A percentile compares a stretch with the other conserved stretches of the same genome.
Conservation (phyloP, 30 jellyfish, hydroid and myxozoan genomes). For the Chrysaora quinquecirrha region DNA sequence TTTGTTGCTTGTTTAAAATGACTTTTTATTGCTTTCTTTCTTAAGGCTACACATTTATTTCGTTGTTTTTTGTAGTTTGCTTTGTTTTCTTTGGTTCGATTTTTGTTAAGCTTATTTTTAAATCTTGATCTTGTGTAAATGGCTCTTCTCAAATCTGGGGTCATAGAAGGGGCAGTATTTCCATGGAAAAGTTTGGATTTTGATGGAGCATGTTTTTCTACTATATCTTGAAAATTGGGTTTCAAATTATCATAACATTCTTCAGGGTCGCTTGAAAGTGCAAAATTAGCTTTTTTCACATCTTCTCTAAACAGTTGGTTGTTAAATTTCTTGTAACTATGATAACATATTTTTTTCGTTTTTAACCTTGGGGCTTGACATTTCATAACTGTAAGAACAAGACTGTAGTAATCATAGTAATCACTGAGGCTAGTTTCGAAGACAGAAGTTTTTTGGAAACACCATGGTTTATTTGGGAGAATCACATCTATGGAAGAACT, state of each 20-base stretch:
- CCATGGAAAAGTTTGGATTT: conserved; percentile 23
- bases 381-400: conserved; percentile 13
- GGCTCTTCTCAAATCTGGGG: conserved; percentile 9
- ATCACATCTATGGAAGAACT: conserved; percentile 25
- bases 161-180: conserved; percentile 29
- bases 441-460: conserved; percentile 29
- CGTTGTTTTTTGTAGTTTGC: conserved; percentile 24
- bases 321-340: conserved; percentile 7
- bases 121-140: conserved; percentile 37
- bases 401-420: conserved; percentile 20
- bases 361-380: conserved; percentile 28
- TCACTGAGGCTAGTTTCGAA: conserved; percentile 46
- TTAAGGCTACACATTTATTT: conserved; percentile 23
- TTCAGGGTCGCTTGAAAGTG: background rate
- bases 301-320: background rate
- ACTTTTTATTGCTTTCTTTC: conserved; percentile 6
- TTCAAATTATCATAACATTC: background rate
- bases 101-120: conserved; percentile 23
- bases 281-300: background rate
- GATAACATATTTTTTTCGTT: conserved; percentile 3
- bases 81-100: conserved; percentile 18
- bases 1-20: background rate
- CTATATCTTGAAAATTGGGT: conserved; percentile 12
- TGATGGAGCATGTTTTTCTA: conserved; percentile 29
- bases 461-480: conserved; percentile 24